Base-by-base conservation (phyloP, 2,888 invertebrate genomes). In the Nemotelus nigrinus region DNA sequence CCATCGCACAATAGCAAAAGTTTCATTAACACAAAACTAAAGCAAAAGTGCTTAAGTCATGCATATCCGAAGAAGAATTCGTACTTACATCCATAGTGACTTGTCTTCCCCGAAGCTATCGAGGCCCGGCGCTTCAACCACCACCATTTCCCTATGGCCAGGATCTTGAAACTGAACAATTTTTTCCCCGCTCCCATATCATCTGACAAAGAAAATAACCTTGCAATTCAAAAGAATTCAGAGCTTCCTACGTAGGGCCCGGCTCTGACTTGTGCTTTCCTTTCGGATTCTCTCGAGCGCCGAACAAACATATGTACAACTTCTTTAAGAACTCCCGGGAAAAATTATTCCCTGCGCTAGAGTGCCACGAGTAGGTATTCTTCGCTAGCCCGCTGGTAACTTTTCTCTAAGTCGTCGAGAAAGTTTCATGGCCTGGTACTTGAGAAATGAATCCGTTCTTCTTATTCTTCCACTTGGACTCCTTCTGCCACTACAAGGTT, bases 221-320 rank as follows among this genome's bases (percentile, higher is more conserved):
- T 65, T 44, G 65, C 47, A 44, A 44, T 65, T n/a, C 47, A 65
- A 63, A 65, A 65, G 47, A 45, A 47, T 47, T 65, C 45, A 65
- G 1, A 25, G 25, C 25, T 25, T 25, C 25, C 25, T 25, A 65
- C 65, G 44, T 47, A 39, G 47, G 47, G 1, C 6, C 7, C 1
- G 10, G 7, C 4, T 65, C 8, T 65, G 65, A 47, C 65, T 65
- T 65, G 8, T 41, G 63, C 63, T 63, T 41, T 43, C 8, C 43
- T 63, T 43, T 50, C 8, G 25, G 25, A 25, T 25, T 57, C 25
- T 25, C 58, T 25, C 58, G 8, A 65, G 47, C 10, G 45, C 5
- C 47, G 47, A 65, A 47, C 41, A 65, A 65, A 65, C 65, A 65
- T 65, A 65, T 65, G 45, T 65, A 65, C 65, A 65, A 65, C 45